A percentile compares a stretch with the other conserved stretches of the same genome.
Evolutionary conservation across 2,113 vertebrate species (phyloP).

Genomic region (Strigops habroptila): DNA sequence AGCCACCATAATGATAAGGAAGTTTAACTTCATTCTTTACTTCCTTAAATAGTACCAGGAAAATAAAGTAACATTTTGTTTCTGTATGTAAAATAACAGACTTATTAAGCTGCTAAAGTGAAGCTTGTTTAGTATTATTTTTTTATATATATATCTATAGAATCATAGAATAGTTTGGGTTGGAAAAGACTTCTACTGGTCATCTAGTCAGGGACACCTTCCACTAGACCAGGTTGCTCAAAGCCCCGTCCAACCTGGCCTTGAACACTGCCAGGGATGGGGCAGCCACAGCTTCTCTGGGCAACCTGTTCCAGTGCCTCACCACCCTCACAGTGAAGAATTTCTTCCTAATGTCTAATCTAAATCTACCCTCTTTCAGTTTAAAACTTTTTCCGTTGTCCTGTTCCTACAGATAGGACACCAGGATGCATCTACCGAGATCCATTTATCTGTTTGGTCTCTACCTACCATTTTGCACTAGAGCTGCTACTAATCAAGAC

Average conservation of each 20-base stretch:
- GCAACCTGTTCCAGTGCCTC: background rate
- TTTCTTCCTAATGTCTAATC: background rate
- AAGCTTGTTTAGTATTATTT: background rate
- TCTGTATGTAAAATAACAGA: background rate
- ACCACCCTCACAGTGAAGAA: background rate
- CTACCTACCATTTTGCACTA: background rate
- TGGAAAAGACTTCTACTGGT: background rate
- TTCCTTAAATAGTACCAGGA: background rate
- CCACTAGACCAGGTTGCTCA: background rate
- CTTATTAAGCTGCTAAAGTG: background rate
- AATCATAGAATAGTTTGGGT: background rate
- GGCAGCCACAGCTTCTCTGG: background rate
- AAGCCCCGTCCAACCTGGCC: background rate
- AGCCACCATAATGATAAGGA: background rate
- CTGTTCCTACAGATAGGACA: background rate
- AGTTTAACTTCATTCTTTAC: background rate
- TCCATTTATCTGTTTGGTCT: background rate
- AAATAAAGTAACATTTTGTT: background rate
- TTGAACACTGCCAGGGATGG: background rate
- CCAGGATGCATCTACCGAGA: background rate
- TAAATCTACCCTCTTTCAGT: background rate
- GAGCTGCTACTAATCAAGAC: background rate
- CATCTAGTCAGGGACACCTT: background rate
- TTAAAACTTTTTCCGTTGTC: background rate
- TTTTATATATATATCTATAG: background rate